Base-by-base conservation (phyloP, 1,140 invertebrate species). In the Brachionus manjavacas region DNA sequence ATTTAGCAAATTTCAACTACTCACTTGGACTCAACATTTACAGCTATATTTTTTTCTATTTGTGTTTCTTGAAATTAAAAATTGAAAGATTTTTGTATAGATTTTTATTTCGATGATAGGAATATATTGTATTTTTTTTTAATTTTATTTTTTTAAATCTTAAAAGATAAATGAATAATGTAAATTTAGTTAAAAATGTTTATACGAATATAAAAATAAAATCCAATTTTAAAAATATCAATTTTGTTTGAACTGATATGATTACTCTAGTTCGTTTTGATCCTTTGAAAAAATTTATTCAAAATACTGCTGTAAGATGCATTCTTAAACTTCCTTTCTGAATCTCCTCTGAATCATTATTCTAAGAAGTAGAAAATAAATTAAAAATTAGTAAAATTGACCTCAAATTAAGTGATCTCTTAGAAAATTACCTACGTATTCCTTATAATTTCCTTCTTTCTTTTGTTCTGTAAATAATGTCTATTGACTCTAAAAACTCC, bases 61-160 rank as follows among this genome's bases (percentile, higher is more conserved):
- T 60, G 52, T 60, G 25, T 11, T 60, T 60, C 52, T 60, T 60
- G 16, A 60, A 0, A 60, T 20, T 23, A 20, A 20, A n/a, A 25
- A 60, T 55, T 60, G 20, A 60, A 60, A 9, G 20, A 20, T 60
- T 25, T 60, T 60, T 60, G 52, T 60, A 60, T 60, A 60, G 52
- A 20, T 60, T 60, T 60, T 60, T 60, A 60, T 60, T 60, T 60
- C n/a, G 52, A 60, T 60, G 16, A 52, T 52, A 60, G 25, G 52
- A 60, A 60, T 60, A 60, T 60, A 60, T 60, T 60, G 52, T 60
- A 60, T 60, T 60, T 60, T 60, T 55, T 60, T 60, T 60, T 55
- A n/a, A 6, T 16, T 20, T 60, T 8, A 25, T 60, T 7, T 60
- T 60, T 60, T 60, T 8, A 20, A 60, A 60, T 9, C 52, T 60